phyloP scores from a whole-genome alignment of 1,140 invertebrate species.

The Tetramorium simillimum region DNA sequence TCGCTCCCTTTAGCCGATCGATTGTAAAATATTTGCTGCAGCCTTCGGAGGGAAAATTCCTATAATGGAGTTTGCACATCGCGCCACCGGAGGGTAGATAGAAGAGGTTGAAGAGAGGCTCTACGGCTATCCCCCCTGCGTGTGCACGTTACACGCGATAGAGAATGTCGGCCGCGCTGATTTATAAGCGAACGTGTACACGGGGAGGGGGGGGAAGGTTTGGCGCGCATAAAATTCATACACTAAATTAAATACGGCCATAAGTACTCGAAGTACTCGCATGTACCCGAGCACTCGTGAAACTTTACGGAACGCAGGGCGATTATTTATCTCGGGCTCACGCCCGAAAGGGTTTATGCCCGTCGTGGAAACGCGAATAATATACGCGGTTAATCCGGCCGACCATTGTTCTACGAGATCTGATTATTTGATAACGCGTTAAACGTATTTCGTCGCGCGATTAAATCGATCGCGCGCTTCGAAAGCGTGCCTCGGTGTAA shows the following conservation, averaged over 20 bases:
- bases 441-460: conserved; percentile 29
- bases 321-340: conserved; percentile 30
- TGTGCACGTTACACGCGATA: conserved; percentile 36
- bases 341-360: background rate
- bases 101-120: background rate
- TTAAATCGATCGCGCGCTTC: conserved; percentile 40
- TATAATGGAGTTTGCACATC: conserved; percentile 62
- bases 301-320: background rate
- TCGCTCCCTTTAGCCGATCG: conserved; percentile 62
- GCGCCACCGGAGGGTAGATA: conserved; percentile 49
- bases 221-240: conserved; percentile 60
- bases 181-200: conserved; percentile 58
- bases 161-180: conserved; percentile 12
- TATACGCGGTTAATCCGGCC: conserved; percentile 34
- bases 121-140: background rate
- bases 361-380: conserved; percentile 34
- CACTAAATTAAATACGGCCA: conserved; percentile 63
- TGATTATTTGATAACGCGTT: conserved; percentile 54
- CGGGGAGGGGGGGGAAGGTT: background rate
- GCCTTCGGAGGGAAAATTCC: conserved; percentile 62
- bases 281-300: background rate
- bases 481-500: background rate
- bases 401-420: conserved; percentile 35
- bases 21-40: conserved; percentile 69
- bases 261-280: conserved; percentile 9